phyloP scores from a whole-genome alignment of 2,888 invertebrate genomes.

The Diaphora mendica region DNA sequence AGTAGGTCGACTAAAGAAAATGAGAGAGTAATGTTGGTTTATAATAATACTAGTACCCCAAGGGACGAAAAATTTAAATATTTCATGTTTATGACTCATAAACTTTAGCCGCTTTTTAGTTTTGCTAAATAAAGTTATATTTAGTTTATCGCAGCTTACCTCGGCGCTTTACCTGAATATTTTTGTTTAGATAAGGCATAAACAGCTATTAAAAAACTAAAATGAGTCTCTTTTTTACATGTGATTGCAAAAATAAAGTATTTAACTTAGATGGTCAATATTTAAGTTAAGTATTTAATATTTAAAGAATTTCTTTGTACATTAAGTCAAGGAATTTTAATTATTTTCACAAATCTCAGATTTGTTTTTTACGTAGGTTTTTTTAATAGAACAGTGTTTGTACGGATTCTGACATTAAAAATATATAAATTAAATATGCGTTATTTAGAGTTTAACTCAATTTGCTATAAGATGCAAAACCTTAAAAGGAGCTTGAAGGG shows the following conservation, averaged over 20 bases:
- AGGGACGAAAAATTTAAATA: neutral
- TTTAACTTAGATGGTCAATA: neutral
- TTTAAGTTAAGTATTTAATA: neutral
- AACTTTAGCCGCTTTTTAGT: conserved; percentile 1
- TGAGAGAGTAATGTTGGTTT: neutral
- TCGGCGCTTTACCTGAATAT: neutral
- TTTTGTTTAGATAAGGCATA: neutral
- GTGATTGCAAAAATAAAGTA: neutral
- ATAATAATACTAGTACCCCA: neutral
- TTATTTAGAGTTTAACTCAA: neutral
- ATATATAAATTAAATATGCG: neutral
- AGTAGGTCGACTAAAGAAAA: neutral
- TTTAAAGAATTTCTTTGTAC: no score
- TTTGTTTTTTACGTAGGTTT: neutral
- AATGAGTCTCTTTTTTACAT: neutral
- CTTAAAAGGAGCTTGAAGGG: neutral
- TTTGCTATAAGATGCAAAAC: neutral
- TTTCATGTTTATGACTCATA: neutral
- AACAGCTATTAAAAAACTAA: neutral
- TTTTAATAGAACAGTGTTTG: neutral
- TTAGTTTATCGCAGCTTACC: neutral
- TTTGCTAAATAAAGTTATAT: neutral
- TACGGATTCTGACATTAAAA: neutral
- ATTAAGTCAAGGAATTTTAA: neutral
- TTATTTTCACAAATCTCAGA: neutral